Base-by-base conservation (phyloP, 1,140 invertebrate genomes). In the Radopholus similis region DNA sequence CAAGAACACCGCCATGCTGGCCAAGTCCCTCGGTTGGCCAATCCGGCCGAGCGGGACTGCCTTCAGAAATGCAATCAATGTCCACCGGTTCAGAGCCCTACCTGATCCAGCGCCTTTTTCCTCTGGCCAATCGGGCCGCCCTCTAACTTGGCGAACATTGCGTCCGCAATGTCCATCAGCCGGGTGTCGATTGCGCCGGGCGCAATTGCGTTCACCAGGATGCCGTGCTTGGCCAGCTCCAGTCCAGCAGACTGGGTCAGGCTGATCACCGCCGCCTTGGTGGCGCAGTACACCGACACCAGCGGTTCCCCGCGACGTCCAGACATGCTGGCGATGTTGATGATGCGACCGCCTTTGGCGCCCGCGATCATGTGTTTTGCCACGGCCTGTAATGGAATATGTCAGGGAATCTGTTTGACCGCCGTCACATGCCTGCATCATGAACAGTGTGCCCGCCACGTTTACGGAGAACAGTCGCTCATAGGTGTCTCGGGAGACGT, bases 1-100 rank as follows among this genome's bases (percentile, higher is more conserved):
- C 47, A 51, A 51, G 15, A n/a, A 98, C 89, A 47, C 91, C 93
- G 62, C 91, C 91, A 28, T 15, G 28, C 64, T 42, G 23, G 38
- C 38, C 2, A 37, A 13, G 28, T 42, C 34, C 32, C 26, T 18
- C 23, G 34, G 3, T 11, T 23, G 21, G 55, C 34, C 28, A 3
- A 57, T 37, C 26, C 55, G 23, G 4, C 55, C 34, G 55, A 57
- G 28, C 23, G 55, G 55, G 23, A 57, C 9, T 32, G 28, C 23
- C 23, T 51, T n/a, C n/a, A n/a, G n/a, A n/a, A n/a, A n/a, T n/a
- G n/a, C n/a, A n/a, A n/a, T n/a, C n/a, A n/a, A n/a, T n/a, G n/a
- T 15, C 40, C n/a, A 15, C 40, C 40, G 40, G 13, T n/a, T 15
- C 13, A 42, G n/a, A 13, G 40, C 13, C 40, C 40, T 42, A n/a